Conservation (phyloP, 1,140 invertebrate species). For the Mya arenaria region DNA sequence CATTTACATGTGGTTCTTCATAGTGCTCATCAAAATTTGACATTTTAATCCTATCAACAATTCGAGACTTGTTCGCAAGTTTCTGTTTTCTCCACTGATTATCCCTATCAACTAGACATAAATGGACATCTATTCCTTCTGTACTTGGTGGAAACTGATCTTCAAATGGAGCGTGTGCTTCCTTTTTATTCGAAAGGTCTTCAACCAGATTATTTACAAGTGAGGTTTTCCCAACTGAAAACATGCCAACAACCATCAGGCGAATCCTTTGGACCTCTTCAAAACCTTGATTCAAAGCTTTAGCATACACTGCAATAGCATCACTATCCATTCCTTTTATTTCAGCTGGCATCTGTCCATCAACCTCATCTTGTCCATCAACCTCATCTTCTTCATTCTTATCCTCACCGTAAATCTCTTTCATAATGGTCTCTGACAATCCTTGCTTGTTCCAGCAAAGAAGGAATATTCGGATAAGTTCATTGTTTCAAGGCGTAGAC, state of each 20-base stretch:
- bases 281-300: neutral
- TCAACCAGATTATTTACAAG: conserved; percentile 23
- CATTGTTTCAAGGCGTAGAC: too few relatives aligned
- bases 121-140: neutral
- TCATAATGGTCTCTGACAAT: too few relatives aligned
- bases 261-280: conserved; percentile 1
- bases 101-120: neutral
- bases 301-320: neutral
- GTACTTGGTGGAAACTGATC: neutral
- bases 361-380: neutral
- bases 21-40: neutral
- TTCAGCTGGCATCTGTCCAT: neutral
- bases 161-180: too few relatives aligned
- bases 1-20: neutral
- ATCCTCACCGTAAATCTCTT: neutral
- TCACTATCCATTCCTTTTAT: conserved; percentile 1
- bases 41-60: neutral
- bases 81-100: neutral
- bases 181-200: neutral
- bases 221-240: conserved; percentile 36
- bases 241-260: conserved; percentile 41
- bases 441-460: too few relatives aligned
- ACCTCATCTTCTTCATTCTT: neutral
- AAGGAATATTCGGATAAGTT: too few relatives aligned
- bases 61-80: neutral